Evolutionary conservation across 1,140 invertebrate species (phyloP).

Genomic region (Manduca sexta): DNA sequence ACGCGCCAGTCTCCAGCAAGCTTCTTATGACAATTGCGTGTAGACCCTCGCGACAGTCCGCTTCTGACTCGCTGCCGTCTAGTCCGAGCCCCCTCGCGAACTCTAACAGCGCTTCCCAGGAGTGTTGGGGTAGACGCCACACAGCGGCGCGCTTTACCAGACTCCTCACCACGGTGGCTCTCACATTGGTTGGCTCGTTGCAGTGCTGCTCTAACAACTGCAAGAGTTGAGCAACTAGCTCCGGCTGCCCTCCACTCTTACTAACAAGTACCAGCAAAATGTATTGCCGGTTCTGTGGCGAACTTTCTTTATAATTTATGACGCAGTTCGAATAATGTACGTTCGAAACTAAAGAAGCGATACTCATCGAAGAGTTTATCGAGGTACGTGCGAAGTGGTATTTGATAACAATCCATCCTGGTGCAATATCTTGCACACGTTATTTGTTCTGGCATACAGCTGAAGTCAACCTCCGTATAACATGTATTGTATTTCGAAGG

Average conservation of each 20-base stretch:
- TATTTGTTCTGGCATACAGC: no score
- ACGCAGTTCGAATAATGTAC: constrained; percentile 35
- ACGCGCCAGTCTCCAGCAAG: constrained; percentile 17
- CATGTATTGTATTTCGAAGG: background rate
- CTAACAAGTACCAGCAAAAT: constrained; percentile 51
- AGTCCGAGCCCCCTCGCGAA: constrained; percentile 37
- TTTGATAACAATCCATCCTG: background rate
- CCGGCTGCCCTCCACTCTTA: constrained; percentile 36
- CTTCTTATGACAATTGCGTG: constrained; percentile 38
- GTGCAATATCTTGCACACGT: background rate
- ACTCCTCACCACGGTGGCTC: constrained; percentile 41
- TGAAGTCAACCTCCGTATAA: background rate
- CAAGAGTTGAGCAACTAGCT: constrained; percentile 31
- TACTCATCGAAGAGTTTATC: constrained; percentile 40
- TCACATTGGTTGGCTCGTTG: constrained; percentile 40
- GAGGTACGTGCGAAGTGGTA: constrained; percentile 6
- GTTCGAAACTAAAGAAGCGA: constrained; percentile 36
- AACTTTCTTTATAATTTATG: constrained; percentile 30
- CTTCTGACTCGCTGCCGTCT: constrained; percentile 21
- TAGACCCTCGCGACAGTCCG: constrained; percentile 38
- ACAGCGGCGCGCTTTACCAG: constrained; percentile 36
- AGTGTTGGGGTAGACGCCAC: constrained; percentile 35
- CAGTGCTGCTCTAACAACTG: constrained; percentile 25
- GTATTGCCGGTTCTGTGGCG: constrained; percentile 31
- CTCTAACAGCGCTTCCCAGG: constrained; percentile 32